phyloP scores from a whole-genome alignment of 2,888 invertebrate species.

The Pteria penguin region DNA sequence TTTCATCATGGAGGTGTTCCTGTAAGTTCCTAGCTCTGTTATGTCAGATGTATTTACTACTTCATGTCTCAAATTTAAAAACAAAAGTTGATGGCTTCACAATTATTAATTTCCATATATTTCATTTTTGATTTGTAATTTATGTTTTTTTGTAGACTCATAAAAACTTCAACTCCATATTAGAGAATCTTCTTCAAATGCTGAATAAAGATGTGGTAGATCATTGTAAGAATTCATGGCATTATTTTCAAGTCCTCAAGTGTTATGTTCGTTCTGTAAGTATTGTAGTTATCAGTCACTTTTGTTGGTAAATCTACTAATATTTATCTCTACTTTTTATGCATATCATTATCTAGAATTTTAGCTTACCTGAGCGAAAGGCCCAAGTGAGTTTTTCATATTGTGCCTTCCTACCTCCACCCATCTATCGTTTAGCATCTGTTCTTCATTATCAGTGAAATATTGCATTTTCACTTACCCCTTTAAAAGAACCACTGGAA shows the following conservation, averaged over 20 bases:
- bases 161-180: constrained; percentile 72
- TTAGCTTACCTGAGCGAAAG: no score
- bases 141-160: constrained; percentile 67
- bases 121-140: background rate
- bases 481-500: no score
- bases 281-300: background rate
- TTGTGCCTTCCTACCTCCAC: no score
- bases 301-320: background rate
- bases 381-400: no score
- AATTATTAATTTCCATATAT: background rate
- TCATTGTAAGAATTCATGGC: constrained; percentile 79
- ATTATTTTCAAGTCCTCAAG: constrained; percentile 80
- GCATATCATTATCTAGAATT: no score
- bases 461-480: no score
- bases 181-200: constrained; percentile 77
- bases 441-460: no score
- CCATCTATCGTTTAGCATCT: no score
- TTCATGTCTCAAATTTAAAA: no score
- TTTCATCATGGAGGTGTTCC: constrained; percentile 77
- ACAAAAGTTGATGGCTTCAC: no score
- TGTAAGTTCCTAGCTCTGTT: no score
- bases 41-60: no score
- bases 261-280: constrained; percentile 80
- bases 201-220: constrained; percentile 80
- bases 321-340: background rate